Conservation (phyloP, 2,113 vertebrate genomes). For the Dissostichus mawsoni region DNA sequence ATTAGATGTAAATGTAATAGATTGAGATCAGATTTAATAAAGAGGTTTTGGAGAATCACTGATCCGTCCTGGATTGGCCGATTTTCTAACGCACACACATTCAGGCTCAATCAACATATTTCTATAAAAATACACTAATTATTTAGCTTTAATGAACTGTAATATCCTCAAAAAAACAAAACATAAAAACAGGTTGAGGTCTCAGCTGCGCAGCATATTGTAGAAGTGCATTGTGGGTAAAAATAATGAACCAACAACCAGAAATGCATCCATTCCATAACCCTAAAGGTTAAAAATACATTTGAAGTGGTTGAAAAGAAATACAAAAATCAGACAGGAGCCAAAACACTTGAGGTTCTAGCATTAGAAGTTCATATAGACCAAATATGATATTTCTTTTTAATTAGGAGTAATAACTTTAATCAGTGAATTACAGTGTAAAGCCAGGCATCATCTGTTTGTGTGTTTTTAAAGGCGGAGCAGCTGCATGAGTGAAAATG, state of each 20-base stretch:
- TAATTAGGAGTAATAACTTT: neutral
- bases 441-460: neutral
- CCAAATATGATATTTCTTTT: neutral
- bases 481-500: neutral
- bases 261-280: neutral
- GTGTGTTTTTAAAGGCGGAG: neutral
- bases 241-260: neutral
- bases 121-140: neutral
- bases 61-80: constrained; percentile 11
- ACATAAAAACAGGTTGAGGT: neutral
- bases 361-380: too few species aligned
- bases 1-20: constrained; percentile 52
- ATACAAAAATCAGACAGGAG: neutral
- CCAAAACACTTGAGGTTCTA: too few species aligned
- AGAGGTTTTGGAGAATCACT: constrained; percentile 12
- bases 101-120: neutral
- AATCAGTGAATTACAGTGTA: neutral
- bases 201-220: neutral
- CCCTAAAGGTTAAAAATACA: neutral
- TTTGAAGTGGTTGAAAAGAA: neutral
- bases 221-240: neutral
- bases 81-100: too few species aligned
- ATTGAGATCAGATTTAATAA: constrained; percentile 33
- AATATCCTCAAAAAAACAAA: neutral
- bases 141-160: neutral